Base-by-base conservation (phyloP, 2,113 vertebrate genomes). In the Phycodurus eques region DNA sequence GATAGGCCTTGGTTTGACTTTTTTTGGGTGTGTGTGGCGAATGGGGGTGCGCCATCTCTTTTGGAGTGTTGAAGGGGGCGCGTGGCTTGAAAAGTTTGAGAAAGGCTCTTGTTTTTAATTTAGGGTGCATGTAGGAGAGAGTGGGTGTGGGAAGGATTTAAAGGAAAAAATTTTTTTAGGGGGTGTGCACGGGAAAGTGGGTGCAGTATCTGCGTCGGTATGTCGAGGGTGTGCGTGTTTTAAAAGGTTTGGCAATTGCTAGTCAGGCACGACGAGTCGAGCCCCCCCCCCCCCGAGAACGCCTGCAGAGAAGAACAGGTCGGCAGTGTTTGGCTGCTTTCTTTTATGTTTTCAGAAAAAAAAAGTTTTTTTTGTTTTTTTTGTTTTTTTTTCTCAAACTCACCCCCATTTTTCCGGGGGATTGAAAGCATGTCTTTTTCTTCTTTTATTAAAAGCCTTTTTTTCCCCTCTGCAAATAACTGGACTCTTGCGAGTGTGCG, bases 321-420 rank as follows among this genome's bases (percentile, higher is more conserved):
- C 5, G 49, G 11, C 46, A 47, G 49, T 83, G 82, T 88, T 87
- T 81, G 82, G 77, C 76, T 75, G 83, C 79, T 80, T 86, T 81
- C 79, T 88, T 84, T 88, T 88, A 85, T 89, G 91, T 87, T 88
- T 89, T 83, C 77, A 87, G 87, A 85, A 85, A 90, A n/a, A n/a
- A n/a, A n/a, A 90, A 87, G 88, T 91, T 80, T 27, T 27, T 27
- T 27, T 27, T 27, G 1, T 27, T 27, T 27, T 27, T 27, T 27
- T 27, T 27, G 1, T 27, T 27, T 27, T 27, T 27, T 27, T 27
- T n/a, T n/a, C n/a, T 91, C 89, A 82, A 88, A 78, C 80, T 81
- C 81, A 74, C 56, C 65, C 73, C 54, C 79, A 65, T 27, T 71
- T 88, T 80, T 81, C 19, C 35, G 19, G 19, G 11, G 20, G 39